Evolutionary conservation across 1,140 invertebrate species (phyloP), one percentile per base, ranked within the genome.

Genomic region (Andricus grossulariae): DNA sequence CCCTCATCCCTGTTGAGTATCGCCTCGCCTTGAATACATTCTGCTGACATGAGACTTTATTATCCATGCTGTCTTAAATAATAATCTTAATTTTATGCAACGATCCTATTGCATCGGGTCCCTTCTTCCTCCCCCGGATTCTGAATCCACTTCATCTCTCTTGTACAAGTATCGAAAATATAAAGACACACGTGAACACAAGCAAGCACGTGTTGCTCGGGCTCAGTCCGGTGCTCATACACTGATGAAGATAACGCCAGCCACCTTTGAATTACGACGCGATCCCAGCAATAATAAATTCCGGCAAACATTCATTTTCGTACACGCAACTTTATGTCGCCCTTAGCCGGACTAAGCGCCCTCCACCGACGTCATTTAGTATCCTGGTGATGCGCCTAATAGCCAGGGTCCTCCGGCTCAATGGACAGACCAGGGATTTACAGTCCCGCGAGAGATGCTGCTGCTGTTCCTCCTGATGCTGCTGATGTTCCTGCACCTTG

Each of bases 221-320:
- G 19, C 50, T 75, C 57, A 72, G 57, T 66, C 57, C 57, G 57
- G 57, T 66, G 57, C 76, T 79, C 73, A 55, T 78, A 73, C 80
- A 70, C 85, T 90, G 90, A 91, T 91, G 89, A 91, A 91, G 90
- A 91, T 91, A 91, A 91, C 88, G 90, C 89, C 90, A 90, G 78
- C 75, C 80, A 79, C 81, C 81, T 91, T 90, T 91, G 90, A 91
- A 88, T 91, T 90, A 91, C 90, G 89, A 86, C 79, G 81, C 79
- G 80, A 83, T 80, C 82, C 84, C 78, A 85, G 87, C 88, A 86
- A 90, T 91, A 91, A 91, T 91, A 91, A 90, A 91, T 91, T 91
- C 88, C 87, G 83, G 83, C 87, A 89, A 90, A 90, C 90, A 91
- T 91, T 91, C 88, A 90, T 91, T 91, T 91, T 91, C 89, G 89